phyloP scores from a whole-genome alignment of 2,113 vertebrate species.

The Ceratotherium simum region DNA sequence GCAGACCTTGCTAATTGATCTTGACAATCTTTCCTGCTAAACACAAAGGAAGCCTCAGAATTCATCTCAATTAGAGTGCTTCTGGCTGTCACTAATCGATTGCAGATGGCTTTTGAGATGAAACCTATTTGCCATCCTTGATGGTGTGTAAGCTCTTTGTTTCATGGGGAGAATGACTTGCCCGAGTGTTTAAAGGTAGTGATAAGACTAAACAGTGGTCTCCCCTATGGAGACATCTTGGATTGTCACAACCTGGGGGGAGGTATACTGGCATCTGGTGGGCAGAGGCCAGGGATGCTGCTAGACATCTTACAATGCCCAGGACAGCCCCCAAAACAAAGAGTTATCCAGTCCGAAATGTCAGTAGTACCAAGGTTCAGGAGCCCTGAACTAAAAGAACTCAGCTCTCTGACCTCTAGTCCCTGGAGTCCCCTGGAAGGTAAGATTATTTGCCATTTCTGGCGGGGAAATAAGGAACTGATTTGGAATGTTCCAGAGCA shows the following conservation, averaged over 20 bases:
- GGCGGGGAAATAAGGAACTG: not conserved
- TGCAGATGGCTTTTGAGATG: not conserved
- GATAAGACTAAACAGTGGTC: not conserved
- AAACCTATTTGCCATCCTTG: not conserved
- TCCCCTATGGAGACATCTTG: not conserved
- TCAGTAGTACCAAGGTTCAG: not conserved
- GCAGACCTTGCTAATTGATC: slow-evolving; percentile 12
- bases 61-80: not conserved
- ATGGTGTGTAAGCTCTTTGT: not conserved
- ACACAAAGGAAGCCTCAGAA: not conserved
- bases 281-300: not conserved
- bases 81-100: not conserved
- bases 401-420: not conserved
- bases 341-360: not conserved
- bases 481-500: not conserved
- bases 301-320: not conserved
- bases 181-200: not conserved
- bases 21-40: not conserved
- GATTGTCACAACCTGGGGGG: not conserved
- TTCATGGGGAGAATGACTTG: not conserved
- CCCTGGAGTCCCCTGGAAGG: not conserved
- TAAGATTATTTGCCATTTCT: not conserved
- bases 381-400: not conserved
- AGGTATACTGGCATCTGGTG: not conserved
- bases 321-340: not conserved